Evolutionary conservation across 2,888 invertebrate genomes (phyloP).

Genomic region (Heliconius erato): DNA sequence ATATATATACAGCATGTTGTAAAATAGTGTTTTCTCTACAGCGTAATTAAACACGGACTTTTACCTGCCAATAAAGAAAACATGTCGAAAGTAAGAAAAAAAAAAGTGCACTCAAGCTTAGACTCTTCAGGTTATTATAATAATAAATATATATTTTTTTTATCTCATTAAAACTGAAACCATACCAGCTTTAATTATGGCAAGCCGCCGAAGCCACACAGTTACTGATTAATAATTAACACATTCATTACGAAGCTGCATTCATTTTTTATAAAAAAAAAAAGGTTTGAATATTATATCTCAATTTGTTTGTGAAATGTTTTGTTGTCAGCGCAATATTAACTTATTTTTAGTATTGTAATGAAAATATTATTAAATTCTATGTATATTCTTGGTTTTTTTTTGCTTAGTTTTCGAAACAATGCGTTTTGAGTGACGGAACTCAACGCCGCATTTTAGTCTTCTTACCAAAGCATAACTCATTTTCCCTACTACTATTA

Average conservation of each 20-base stretch:
- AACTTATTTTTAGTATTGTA: not conserved
- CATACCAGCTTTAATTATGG: constrained; percentile 66
- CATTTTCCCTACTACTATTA: too few species aligned
- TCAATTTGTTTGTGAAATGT: not conserved
- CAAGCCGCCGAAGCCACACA: constrained; percentile 54
- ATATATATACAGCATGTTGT: not conserved
- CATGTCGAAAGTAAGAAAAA: constrained; percentile 9
- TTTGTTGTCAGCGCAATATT: not conserved
- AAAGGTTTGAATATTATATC: not conserved
- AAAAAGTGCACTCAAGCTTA: not conserved
- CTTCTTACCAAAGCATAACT: too few species aligned
- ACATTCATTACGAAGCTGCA: constrained; percentile 43
- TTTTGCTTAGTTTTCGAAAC: too few species aligned
- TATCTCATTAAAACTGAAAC: constrained; percentile 36
- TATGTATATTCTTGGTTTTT: not conserved
- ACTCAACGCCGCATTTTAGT: too few species aligned
- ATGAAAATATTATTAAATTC: not conserved
- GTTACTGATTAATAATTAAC: constrained; percentile 51
- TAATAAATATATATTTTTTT: constrained; percentile 22
- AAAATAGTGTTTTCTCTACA: constrained; percentile 14
- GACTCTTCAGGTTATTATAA: constrained; percentile 22
- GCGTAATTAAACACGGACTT: constrained; percentile 19
- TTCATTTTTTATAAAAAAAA: constrained; percentile 22
- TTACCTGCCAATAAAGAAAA: constrained; percentile 23
- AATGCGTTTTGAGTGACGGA: too few species aligned